Base-by-base conservation (phyloP, 2,888 invertebrate genomes). In the Allygus modestus region DNA sequence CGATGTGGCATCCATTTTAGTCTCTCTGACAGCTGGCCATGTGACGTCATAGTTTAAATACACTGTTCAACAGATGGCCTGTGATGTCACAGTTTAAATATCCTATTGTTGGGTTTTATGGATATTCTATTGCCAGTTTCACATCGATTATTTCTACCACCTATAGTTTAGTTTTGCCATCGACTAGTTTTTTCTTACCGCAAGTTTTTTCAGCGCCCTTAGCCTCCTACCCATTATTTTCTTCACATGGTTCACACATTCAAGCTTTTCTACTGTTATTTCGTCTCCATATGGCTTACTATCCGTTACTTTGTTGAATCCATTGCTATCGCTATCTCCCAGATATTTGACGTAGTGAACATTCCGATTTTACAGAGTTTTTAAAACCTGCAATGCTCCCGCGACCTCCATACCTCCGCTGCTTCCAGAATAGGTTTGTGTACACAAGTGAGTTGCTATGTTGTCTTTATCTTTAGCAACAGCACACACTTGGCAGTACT, bases 121-220 rank as follows among this genome's bases (percentile, higher is more conserved):
- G n/a, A n/a, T n/a, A n/a, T n/a, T n/a, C n/a, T n/a, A n/a, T n/a
- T n/a, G n/a, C n/a, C n/a, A n/a, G n/a, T n/a, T n/a, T n/a, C n/a
- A n/a, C n/a, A n/a, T n/a, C n/a, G n/a, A n/a, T n/a, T n/a, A n/a
- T n/a, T n/a, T 77, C 20, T 77, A n/a, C 73, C 77, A 37, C 77
- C 77, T 20, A 77, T 46, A 77, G 77, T n/a, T n/a, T n/a, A n/a
- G n/a, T 77, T 77, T 43, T 77, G 37, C 77, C 77, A 77, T 77
- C 77, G 12, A 43, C 37, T n/a, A 77, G 77, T 77, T 77, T 77
- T 26, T 41, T 43, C 77, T 43, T 43, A 77, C 77, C 77, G 41
- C 12, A 77, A 9, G 43, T 77, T 43, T 77, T 37, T 46, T 77
- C 77, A 77, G 28, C 43, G 43, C 20, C 77, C 43, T 41, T 17